phyloP scores from a whole-genome alignment of 2,888 invertebrate genomes.

The Synanthedon formicaeformis region DNA sequence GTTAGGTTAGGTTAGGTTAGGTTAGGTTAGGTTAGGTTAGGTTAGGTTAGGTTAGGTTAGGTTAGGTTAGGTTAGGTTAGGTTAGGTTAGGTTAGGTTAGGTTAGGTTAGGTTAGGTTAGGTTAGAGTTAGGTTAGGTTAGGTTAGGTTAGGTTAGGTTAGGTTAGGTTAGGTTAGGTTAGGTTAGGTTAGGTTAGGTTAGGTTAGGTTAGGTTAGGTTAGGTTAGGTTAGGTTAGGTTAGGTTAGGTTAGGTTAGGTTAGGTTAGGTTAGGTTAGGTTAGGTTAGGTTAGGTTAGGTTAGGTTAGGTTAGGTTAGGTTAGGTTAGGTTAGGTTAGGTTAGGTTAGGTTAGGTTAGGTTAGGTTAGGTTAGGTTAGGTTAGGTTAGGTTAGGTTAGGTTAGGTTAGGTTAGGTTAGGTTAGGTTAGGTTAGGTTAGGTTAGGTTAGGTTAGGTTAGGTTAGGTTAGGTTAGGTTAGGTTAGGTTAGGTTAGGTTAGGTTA shows the following conservation, averaged over 20 bases:
- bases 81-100: too few species aligned
- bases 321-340: slow-evolving; percentile 5
- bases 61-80: too few species aligned
- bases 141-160: too few species aligned
- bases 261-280: not conserved
- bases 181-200: not conserved
- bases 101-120: too few species aligned
- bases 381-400: slow-evolving; percentile 6
- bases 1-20: slow-evolving; percentile 1
- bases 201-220: slow-evolving; percentile 2
- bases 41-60: slow-evolving; percentile 1
- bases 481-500: slow-evolving; percentile 6
- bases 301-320: not conserved
- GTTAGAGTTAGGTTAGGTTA: too few species aligned
- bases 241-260: slow-evolving; percentile 5
- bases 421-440: slow-evolving; percentile 5
- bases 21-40: slow-evolving; percentile 5
- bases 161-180: not conserved
- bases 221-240: slow-evolving; percentile 6
- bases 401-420: slow-evolving; percentile 4
- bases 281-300: too few species aligned
- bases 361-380: slow-evolving; percentile 9
- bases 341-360: slow-evolving; percentile 9
- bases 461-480: slow-evolving; percentile 2
- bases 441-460: slow-evolving; percentile 2